phyloP scores from a whole-genome alignment of 64 coral and sea anemone genomes.

The Catalaphyllia jardinei region DNA sequence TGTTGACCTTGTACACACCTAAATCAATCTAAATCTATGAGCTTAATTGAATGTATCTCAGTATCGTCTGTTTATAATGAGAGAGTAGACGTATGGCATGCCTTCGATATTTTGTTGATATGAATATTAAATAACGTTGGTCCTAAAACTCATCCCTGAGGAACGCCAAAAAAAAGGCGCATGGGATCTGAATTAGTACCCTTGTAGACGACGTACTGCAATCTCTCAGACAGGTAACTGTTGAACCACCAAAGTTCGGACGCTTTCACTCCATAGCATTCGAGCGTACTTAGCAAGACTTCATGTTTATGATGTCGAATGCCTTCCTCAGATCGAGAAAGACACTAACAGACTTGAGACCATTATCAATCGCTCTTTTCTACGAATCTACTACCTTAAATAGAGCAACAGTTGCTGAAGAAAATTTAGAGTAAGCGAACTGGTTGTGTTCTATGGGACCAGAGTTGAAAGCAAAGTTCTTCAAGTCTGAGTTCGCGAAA shows the following conservation, averaged over 20 bases:
- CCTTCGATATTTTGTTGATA: too few species aligned
- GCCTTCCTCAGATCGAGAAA: not conserved
- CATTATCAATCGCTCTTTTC: constrained; percentile 23
- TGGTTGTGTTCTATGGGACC: not conserved
- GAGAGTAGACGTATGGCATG: too few species aligned
- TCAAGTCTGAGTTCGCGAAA: not conserved
- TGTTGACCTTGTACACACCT: too few species aligned
- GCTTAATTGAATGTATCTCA: too few species aligned
- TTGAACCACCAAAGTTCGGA: not conserved
- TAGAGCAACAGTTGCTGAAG: constrained; percentile 5
- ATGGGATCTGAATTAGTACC: too few species aligned
- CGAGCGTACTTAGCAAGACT: not conserved
- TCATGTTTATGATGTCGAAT: not conserved
- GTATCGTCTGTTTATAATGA: too few species aligned
- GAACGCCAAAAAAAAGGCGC: too few species aligned
- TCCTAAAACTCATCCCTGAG: too few species aligned
- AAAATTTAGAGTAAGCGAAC: constrained; percentile 22
- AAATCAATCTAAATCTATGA: too few species aligned
- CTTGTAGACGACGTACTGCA: too few species aligned
- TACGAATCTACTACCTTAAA: not conserved
- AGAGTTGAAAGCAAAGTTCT: not conserved
- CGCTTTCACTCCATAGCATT: not conserved
- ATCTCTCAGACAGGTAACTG: too few species aligned
- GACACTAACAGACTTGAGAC: not conserved
- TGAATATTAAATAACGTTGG: too few species aligned